Evolutionary conservation across 1,140 invertebrate species (phyloP), one percentile per base, ranked within the genome.

Genomic region (Drosophila biarmipes): DNA sequence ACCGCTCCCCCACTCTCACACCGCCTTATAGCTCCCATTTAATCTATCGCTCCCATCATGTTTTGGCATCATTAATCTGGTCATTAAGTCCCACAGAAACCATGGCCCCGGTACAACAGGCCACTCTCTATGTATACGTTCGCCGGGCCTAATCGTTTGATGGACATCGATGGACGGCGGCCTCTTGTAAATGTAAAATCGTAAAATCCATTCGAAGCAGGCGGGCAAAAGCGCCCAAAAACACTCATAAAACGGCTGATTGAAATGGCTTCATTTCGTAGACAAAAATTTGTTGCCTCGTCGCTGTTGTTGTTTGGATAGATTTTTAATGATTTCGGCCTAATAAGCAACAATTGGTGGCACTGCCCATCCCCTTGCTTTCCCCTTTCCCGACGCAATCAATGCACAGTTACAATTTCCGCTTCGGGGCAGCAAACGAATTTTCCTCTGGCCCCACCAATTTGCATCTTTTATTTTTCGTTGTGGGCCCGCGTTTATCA

Each of bases 291-390:
- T 19, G 43, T 45, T 59, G 61, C 14, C 8, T 37, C 52, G 35
- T 15, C 40, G n/a, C 19, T 54, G 57, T 45, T 40, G 15, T 37
- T 73, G 58, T 49, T 79, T 80, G 54, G 17, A 38, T 74, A 51
- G 69, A 58, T 62, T 77, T 87, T 89, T 82, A 79, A 87, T 58
- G 84, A 79, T 79, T 87, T 87, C 79, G 63, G 76, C 67, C 64
- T 84, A 82, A 87, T 87, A 87, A 84, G 79, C 84, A 89, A 84
- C 84, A 87, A 87, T 87, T 87, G 82, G 84, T 82, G 45, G 38
- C 31, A 29, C 38, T 35, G 17, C 29, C 27, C 35, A 38, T 40
- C 42, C 10, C 15, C 17, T 34, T 8, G 34, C 15, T 8, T 12
- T 43, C 31, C 35, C 17, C 1, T 15, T 46, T 51, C 52, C 40